Base-by-base conservation (phyloP, 2,797 vertebrate genomes). In the Siniperca obscura region DNA sequence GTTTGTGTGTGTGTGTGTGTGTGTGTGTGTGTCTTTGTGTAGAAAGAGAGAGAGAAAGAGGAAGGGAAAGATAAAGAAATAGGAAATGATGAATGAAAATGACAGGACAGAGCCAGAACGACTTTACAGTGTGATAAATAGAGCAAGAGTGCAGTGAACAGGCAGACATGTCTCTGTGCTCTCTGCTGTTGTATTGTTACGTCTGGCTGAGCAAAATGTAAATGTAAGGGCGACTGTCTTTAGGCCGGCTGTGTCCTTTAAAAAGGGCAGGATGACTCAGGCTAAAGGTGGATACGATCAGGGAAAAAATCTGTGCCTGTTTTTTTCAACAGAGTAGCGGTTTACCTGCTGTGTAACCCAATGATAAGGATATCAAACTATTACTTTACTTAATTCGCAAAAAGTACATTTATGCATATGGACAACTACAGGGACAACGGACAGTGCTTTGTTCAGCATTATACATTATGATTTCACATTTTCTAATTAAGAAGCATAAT, bases 241-340 rank as follows among this genome's bases (percentile, higher is more conserved):
- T 73, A 82, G 79, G 79, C 70, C 10, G 40, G 10, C 62, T 61
- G 55, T 78, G 87, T 89, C 86, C 83, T 90, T 90, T 88, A 5
- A 76, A 80, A 90, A 78, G 77, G 70, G 65, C 85, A 83, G 36
- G 61, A 76, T 73, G 76, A 91, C 70, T 85, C 78, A 78, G 70
- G 72, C 22, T 80, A 75, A 82, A 75, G 78, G 78, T 89, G 79
- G 44, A 80, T 40, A 72, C 19, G 10, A 84, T 74, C 52, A 14
- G 14, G 42, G 30, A 11, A 53, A 40, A 48, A 30, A 34, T 40
- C 13, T 44, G 40, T 21, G 44, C 44, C 59, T 74, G 21, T 30
- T 75, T 17, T 53, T 17, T 62, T 21, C 19, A 25, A 2, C 22
- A 36, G 14, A 44, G 38, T 5, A 40, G 50, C 46, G 68, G 44